Conservation (phyloP, 1,140 invertebrate species). For the Drosophila ficusphila region DNA sequence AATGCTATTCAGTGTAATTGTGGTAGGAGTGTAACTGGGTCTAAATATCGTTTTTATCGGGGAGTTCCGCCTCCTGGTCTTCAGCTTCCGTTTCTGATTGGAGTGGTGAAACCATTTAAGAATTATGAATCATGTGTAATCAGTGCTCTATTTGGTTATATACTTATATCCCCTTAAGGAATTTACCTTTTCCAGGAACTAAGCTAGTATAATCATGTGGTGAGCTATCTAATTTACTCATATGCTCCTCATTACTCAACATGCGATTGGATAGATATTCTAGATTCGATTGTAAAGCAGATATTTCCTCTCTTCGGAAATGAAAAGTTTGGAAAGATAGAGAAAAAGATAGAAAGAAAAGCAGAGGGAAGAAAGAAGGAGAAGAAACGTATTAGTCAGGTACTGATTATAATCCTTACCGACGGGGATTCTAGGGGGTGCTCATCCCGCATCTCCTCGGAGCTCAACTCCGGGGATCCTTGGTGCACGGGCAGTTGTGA, state of each 20-base stretch:
- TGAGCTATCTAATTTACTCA: slow-evolving; percentile 78
- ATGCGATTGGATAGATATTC: slow-evolving; percentile 85
- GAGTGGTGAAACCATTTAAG: slow-evolving; percentile 15
- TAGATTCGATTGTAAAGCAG: slow-evolving; percentile 86
- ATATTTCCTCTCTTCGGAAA: slow-evolving; percentile 85
- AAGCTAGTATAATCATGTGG: slow-evolving; percentile 77
- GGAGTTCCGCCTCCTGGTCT: neutral
- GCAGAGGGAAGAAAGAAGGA: slow-evolving; percentile 38
- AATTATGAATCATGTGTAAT: slow-evolving; percentile 4
- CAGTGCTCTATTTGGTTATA: neutral
- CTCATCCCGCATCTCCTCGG: slow-evolving; percentile 43
- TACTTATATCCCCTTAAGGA: neutral
- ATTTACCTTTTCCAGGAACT: slow-evolving; percentile 79
- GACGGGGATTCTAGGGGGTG: slow-evolving; percentile 38
- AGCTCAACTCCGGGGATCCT: slow-evolving; percentile 44
- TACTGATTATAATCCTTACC: slow-evolving; percentile 49
- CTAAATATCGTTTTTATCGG: neutral
- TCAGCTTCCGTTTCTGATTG: slow-evolving; percentile 28
- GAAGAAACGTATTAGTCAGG: slow-evolving; percentile 48
- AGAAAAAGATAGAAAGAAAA: slow-evolving; percentile 47
- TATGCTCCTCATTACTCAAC: slow-evolving; percentile 78
- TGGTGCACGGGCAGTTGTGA: slow-evolving; percentile 49
- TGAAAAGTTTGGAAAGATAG: neutral
- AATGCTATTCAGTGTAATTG: slow-evolving; percentile 10
- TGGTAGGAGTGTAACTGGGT: slow-evolving; percentile 20